Conservation (phyloP, 2,888 invertebrate genomes). For the Agrochola circellaris region DNA sequence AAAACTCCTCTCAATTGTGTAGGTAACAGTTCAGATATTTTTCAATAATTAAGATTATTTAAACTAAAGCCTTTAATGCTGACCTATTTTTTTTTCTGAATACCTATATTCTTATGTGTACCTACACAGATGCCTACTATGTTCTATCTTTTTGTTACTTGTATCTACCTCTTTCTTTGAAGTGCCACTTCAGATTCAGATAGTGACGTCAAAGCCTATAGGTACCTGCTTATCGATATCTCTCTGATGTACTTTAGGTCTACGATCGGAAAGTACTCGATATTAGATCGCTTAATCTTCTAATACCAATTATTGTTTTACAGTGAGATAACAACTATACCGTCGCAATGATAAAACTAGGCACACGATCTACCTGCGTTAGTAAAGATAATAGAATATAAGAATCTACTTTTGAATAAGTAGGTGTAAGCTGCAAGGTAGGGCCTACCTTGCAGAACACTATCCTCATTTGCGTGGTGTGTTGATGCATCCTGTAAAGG, state of each 20-base stretch:
- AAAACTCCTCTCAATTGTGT: not conserved
- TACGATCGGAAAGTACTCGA: constrained; percentile 17
- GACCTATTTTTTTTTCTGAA: not conserved
- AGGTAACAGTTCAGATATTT: not conserved
- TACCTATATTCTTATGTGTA: not conserved
- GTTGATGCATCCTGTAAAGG: too few species aligned
- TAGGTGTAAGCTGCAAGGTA: too few species aligned
- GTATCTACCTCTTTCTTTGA: not conserved
- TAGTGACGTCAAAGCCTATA: constrained; percentile 2
- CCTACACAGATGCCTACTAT: not conserved
- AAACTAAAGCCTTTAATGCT: not conserved
- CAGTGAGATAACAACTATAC: not conserved
- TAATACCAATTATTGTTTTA: constrained; percentile 27
- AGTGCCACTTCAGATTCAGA: not conserved
- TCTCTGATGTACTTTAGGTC: not conserved
- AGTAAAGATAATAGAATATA: not conserved
- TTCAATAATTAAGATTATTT: not conserved
- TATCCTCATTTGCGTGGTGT: too few species aligned
- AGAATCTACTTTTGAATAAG: not conserved
- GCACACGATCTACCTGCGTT: not conserved
- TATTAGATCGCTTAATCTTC: constrained; percentile 22
- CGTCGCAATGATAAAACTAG: constrained; percentile 8
- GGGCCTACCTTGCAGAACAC: too few species aligned
- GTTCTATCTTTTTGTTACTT: not conserved
- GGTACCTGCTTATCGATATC: not conserved